Conservation (phyloP, 2,797 vertebrate genomes). For the Dromococcyx pavoninus region DNA sequence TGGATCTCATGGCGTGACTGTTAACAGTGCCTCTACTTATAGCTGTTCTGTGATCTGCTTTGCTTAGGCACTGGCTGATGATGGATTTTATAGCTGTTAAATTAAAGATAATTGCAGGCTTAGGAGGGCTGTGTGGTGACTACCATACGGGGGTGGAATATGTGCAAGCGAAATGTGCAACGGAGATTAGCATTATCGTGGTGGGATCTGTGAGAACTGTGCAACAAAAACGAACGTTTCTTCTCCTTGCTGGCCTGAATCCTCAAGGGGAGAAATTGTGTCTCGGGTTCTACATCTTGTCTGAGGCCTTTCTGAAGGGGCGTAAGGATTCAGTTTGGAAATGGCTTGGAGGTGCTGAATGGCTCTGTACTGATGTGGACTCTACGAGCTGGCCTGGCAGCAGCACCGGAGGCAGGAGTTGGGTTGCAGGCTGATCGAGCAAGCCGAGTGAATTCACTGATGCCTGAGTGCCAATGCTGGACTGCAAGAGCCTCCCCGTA, state of each 20-base stretch:
- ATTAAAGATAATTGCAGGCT: conserved; percentile 41
- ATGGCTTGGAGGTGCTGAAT: neutral
- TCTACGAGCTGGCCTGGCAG: neutral
- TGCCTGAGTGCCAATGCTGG: neutral
- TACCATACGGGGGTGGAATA: neutral
- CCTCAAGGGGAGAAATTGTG: neutral
- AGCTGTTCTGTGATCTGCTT: neutral
- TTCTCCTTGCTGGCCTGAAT: neutral
- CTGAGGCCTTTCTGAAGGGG: neutral
- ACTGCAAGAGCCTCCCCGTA: neutral
- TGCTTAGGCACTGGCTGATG: neutral
- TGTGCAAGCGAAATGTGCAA: neutral
- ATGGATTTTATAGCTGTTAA: conserved; percentile 16
- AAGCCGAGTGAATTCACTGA: neutral
- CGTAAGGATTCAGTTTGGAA: neutral
- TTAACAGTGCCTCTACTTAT: neutral
- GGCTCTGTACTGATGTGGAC: accelerated
- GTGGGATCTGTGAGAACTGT: neutral
- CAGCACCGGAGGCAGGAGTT: neutral
- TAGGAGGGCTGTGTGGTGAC: conserved; percentile 32
- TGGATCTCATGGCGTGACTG: accelerated
- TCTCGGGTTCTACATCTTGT: neutral
- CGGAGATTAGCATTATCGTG: neutral
- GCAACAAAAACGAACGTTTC: neutral
- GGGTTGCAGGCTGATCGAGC: neutral